Percentiles rank a stretch among this genome's conserved stretches.
phyloP scores from a whole-genome alignment of 2,888 invertebrate species.

The Incurvaria masculella region DNA sequence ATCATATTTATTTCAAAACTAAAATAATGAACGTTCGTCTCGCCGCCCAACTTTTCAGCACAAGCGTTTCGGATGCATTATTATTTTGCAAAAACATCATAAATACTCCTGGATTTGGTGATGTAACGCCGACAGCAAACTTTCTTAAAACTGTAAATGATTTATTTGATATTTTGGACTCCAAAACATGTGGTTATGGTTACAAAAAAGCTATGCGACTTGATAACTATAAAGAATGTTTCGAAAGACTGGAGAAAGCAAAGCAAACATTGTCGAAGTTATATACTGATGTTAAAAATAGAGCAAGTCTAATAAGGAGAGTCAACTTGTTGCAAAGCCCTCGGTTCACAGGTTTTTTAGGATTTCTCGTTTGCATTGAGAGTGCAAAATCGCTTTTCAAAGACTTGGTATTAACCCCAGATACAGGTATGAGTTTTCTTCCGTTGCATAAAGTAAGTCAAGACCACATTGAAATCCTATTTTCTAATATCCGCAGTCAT shows the following conservation, averaged over 20 bases:
- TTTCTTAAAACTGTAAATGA: slow-evolving; percentile 8
- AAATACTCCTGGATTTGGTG: no score
- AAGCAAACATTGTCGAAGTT: no score
- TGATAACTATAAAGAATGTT: slow-evolving; percentile 4
- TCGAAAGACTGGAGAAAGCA: background rate
- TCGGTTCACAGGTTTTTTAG: slow-evolving; percentile 9
- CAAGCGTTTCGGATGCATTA: slow-evolving; percentile 12
- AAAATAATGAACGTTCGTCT: slow-evolving; percentile 16
- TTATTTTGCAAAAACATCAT: slow-evolving; percentile 5
- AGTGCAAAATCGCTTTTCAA: slow-evolving; percentile 3
- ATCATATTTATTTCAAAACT: no score
- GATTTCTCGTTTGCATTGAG: slow-evolving; percentile 7
- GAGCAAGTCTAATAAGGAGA: no score
- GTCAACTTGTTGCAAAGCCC: slow-evolving; percentile 1
- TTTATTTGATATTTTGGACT: slow-evolving; percentile 9
- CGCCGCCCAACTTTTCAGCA: slow-evolving; percentile 16
- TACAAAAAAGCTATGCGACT: slow-evolving; percentile 7
- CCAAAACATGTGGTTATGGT: slow-evolving; percentile 7
- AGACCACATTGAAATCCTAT: slow-evolving; percentile 6
- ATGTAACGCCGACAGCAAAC: slow-evolving; percentile 1
- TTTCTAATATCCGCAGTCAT: slow-evolving; percentile 2
- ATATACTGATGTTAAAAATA: no score
- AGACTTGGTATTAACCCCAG: no score
- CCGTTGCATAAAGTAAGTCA: slow-evolving; percentile 1
- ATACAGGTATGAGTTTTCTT: no score